Conservation (phyloP, 1,140 invertebrate genomes). For the Lepidurus apus region DNA sequence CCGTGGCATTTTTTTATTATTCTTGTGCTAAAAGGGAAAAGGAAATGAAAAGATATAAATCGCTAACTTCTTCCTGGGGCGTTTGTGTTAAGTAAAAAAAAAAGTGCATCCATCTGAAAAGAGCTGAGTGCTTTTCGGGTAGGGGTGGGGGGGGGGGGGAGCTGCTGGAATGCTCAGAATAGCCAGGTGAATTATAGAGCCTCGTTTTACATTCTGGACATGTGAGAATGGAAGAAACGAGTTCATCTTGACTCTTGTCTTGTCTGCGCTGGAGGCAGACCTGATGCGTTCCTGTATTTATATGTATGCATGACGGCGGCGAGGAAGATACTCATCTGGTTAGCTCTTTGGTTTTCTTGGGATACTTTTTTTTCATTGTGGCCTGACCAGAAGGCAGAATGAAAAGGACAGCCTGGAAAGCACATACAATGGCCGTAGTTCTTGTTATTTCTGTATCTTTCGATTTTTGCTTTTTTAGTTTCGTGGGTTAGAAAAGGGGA, state of each 20-base stretch:
- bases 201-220: conserved; percentile 6
- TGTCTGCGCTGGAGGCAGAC: background rate
- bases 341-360: background rate
- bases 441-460: background rate
- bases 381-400: background rate
- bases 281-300: conserved; percentile 5
- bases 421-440: background rate
- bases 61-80: background rate
- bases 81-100: background rate
- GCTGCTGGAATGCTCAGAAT: background rate
- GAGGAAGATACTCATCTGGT: background rate
- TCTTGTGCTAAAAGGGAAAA: background rate
- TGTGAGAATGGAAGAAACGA: background rate
- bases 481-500: background rate
- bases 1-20: background rate
- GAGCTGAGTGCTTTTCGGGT: background rate
- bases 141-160: background rate
- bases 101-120: background rate
- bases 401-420: background rate
- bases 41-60: background rate
- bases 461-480: background rate
- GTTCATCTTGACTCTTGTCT: conserved; percentile 19
- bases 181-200: background rate
- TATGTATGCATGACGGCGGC: background rate
- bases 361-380: background rate